Evolutionary conservation across 2,113 vertebrate species (phyloP).

Genomic region (human (Homo sapiens)): GRCh38 chr2:146524001-146524500

Average conservation of each 20-base stretch:
- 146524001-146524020: neutral
- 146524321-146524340: neutral
- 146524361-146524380: neutral
- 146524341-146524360: neutral
- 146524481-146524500: neutral
- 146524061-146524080: neutral
- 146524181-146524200: neutral
- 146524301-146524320: neutral
- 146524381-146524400: neutral
- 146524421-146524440: neutral
- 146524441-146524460: neutral
- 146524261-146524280: neutral
- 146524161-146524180: neutral
- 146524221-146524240: neutral
- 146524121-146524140: neutral
- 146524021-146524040: neutral
- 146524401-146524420: neutral
- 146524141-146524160: neutral
- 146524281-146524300: neutral
- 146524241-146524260: neutral
- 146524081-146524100: neutral
- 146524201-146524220: neutral
- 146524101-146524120: neutral
- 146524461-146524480: neutral
- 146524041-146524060: neutral